Base-by-base conservation (phyloP, 53 echinoderm and acorn worm species). In the Henricia sp. region DNA sequence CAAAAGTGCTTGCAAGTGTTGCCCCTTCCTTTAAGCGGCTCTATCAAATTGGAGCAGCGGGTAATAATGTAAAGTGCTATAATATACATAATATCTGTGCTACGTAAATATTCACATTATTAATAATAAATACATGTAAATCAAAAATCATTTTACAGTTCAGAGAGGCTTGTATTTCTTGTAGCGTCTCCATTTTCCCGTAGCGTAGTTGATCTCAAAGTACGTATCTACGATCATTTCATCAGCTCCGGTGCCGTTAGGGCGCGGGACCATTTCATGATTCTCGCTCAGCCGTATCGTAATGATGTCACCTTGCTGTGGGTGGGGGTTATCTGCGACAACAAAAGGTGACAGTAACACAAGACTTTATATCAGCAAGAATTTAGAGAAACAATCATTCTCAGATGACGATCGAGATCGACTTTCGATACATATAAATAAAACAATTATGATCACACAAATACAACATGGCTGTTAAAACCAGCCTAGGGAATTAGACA, bases 201-300 rank as follows among this genome's bases (percentile, higher is more conserved):
- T 92, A 54, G 94, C 75, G 48, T 97, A 97, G 89, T 97, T 97
- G 94, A 97, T 97, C 84, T 99, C 94, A 71, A 99, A 99, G 94
- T 91, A 99, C 21, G 94, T 99, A 63, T 94, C 99, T 2, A 92
- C 97, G 51, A 88, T 39, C 97, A 96, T 94, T 11, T 71, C 72
- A n/a, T 91, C 85, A 28, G 77, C 80, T 28, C 93, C 91, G 20
- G 37, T 71, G 37, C 52, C 82, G 13, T 88, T 82, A 9, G 72
- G 57, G 58, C 83, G 85, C 23, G 87, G 70, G 9, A 96, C 90
- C 64, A 90, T 54, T 70, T 99, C 99, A 0, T 52, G 67, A 26
- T 94, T 91, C 50, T 99, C 99, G 43, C 99, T 99, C 48, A 99
- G 91, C 25, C 94, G 84, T 36, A 99, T 99, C 17, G 99, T 99